Base-by-base conservation (phyloP, 2,888 invertebrate species). In the Meandrusa payeni region DNA sequence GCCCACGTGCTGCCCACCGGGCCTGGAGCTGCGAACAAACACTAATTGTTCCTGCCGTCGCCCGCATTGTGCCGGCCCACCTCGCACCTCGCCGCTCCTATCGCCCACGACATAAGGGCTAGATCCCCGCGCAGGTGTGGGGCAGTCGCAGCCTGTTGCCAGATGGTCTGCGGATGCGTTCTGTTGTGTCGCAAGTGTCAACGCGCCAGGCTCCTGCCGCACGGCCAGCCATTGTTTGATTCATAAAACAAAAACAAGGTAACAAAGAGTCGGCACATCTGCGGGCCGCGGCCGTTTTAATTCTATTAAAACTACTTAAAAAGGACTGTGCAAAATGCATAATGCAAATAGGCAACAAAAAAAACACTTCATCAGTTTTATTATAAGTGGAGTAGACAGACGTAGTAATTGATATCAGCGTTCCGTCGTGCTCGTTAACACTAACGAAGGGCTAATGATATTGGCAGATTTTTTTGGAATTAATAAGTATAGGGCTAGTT, bases 1-100 rank as follows among this genome's bases (percentile, higher is more conserved):
- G n/a, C n/a, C n/a, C n/a, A n/a, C n/a, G n/a, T n/a, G n/a, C n/a
- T n/a, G n/a, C n/a, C n/a, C n/a, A n/a, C n/a, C n/a, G n/a, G n/a
- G n/a, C n/a, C n/a, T n/a, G 70, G 66, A 60, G 64, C 66, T 60
- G 56, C 62, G 40, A 15, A 70, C 70, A 65, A 62, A 57, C 64
- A 60, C 66, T 66, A 69, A 72, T 73, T 74, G 71, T 72, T 44
- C 46, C 34, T 42, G 42, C 48, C 43, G 47, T 48, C 39, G 41
- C 46, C 41, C 55, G 61, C 57, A 57, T 61, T 62, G 59, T 60
- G 57, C 58, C 63, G 53, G 56, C 40, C 7, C 20, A 17, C 7
- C 29, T 5, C 11, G 7, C 3, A n/a, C 3, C 3, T 13, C 20
- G 9, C 11, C 41, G 26, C 12, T 27, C 41, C 17, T 41, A 41